Evolutionary conservation across 2,888 invertebrate genomes (phyloP), one percentile per base, ranked within the genome.

Genomic region (Perizoma affinitatum): DNA sequence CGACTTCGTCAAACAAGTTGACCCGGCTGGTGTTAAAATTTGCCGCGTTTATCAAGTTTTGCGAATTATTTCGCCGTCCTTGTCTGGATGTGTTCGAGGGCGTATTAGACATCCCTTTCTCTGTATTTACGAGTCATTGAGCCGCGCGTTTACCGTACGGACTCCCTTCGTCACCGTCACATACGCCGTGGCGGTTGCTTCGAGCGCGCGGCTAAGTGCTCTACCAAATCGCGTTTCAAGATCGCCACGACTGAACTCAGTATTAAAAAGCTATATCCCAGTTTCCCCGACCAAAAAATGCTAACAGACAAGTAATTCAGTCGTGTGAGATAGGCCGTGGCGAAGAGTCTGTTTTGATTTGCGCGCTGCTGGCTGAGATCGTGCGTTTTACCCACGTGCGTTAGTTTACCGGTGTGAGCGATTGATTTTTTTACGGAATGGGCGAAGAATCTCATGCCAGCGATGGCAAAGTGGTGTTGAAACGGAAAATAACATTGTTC

Each of bases 401-500:
- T 83, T 71, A 73, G 76, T 80, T 79, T 80, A 79, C 82, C 78
- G 78, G 81, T 75, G 72, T 67, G 67, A 71, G 78, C 83, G 83
- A 90, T 91, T 87, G 89, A 90, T 89, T 90, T 86, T 69, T 86
- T 84, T 83, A 79, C 89, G 89, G 80, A 76, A 92, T 92, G 92
- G 92, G 90, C 78, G 90, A 92, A 83, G 86, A 90, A 83, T 83
- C 83, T 74, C 84, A 84, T 69, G 77, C 82, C 72, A 84, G 76
- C 59, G 85, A 86, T 75, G 93, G 89, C 58, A 94, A 94, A 87
- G 94, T 96, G 71, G 95, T 95, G 71, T 86, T 96, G 66, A 96
- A 97, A 90, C 94, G 97, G 63, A 96, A 96, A 92, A 95, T 98
- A 75, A 97, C 97, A 38, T 93, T 98, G 47, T 92, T 96, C 73